Percentiles rank a stretch among this genome's conserved stretches.
phyloP scores from a whole-genome alignment of 1,140 invertebrate species.

The Drosophila sucinea region DNA sequence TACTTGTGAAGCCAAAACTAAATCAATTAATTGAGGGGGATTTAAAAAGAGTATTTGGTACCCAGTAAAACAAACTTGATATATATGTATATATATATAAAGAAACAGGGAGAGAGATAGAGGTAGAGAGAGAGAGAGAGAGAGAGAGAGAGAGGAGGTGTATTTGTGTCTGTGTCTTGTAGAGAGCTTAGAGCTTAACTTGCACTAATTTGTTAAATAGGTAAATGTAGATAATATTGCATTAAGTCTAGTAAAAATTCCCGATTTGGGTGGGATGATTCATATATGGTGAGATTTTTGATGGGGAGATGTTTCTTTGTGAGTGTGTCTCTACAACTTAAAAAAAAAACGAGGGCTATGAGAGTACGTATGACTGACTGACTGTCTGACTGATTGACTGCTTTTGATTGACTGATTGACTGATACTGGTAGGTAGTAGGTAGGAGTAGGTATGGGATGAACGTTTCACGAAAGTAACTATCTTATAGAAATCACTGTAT shows the following conservation, averaged over 20 bases:
- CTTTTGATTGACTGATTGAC: conserved; percentile 19
- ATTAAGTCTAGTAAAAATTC: conserved; percentile 29
- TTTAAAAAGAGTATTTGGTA: conserved; percentile 46
- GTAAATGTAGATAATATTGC: conserved; percentile 36
- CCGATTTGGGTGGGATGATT: conserved; percentile 13
- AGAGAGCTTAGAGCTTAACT: conserved; percentile 66
- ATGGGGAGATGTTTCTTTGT: conserved; percentile 12
- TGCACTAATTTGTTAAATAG: conserved; percentile 56
- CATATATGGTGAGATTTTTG: neutral
- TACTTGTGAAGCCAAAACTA: conserved; percentile 73
- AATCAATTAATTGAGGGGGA: conserved; percentile 41
- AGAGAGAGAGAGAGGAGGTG: neutral
- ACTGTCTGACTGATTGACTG: conserved; percentile 26
- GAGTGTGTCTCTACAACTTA: conserved; percentile 42
- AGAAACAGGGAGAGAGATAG: conserved; percentile 27
- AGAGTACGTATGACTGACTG: conserved; percentile 28
- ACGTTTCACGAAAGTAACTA: neutral
- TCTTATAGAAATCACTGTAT: conserved; percentile 26
- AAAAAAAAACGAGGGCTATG: conserved; percentile 18
- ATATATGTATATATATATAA: conserved; percentile 31
- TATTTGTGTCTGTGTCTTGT: conserved; percentile 15
- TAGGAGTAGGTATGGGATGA: neutral
- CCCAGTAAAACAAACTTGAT: conserved; percentile 53
- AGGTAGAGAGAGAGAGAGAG: conserved; percentile 16
- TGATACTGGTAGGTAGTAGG: neutral